Percentiles rank a stretch among this genome's conserved stretches.
phyloP scores from a whole-genome alignment of 2,888 invertebrate species.

The Eulithis prunata region DNA sequence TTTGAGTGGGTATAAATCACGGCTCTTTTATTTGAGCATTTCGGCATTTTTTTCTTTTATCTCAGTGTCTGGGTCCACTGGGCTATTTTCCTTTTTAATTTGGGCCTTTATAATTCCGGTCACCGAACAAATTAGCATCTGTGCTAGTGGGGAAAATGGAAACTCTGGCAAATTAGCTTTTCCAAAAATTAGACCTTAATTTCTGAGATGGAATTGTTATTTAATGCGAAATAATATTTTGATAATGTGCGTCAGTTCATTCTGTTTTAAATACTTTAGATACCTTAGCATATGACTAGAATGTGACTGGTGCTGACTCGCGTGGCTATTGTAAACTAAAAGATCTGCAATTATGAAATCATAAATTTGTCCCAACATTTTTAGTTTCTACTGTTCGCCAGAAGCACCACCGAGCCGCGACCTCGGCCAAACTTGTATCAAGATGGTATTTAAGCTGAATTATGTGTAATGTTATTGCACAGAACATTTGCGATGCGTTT shows the following conservation, averaged over 20 bases:
- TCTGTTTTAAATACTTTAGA: too few species aligned
- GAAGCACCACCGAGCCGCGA: too few species aligned
- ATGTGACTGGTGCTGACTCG: too few species aligned
- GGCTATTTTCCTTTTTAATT: constrained; percentile 29
- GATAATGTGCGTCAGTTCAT: neutral
- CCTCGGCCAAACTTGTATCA: too few species aligned
- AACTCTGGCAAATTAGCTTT: constrained; percentile 11
- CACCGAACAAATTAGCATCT: constrained; percentile 30
- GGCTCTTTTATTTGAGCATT: constrained; percentile 16
- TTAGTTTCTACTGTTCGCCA: too few species aligned
- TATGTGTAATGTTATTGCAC: too few species aligned
- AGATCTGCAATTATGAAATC: too few species aligned
- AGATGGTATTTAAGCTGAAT: too few species aligned
- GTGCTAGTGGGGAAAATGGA: constrained; percentile 11
- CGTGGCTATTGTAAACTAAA: too few species aligned
- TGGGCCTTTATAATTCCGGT: constrained; percentile 19
- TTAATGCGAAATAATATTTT: neutral
- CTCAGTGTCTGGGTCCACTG: constrained; percentile 2
- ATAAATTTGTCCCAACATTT: too few species aligned
- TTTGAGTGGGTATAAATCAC: constrained; percentile 46
- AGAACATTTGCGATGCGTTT: too few species aligned
- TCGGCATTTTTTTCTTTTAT: constrained; percentile 36
- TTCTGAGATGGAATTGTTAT: neutral
- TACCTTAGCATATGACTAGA: too few species aligned
- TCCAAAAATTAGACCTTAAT: neutral